These are phyloP conservation scores for Drosophila nr. perissopoda DNA, from an alignment of 2,888 invertebrate genomes.

Conservation along the genomic window DNA sequence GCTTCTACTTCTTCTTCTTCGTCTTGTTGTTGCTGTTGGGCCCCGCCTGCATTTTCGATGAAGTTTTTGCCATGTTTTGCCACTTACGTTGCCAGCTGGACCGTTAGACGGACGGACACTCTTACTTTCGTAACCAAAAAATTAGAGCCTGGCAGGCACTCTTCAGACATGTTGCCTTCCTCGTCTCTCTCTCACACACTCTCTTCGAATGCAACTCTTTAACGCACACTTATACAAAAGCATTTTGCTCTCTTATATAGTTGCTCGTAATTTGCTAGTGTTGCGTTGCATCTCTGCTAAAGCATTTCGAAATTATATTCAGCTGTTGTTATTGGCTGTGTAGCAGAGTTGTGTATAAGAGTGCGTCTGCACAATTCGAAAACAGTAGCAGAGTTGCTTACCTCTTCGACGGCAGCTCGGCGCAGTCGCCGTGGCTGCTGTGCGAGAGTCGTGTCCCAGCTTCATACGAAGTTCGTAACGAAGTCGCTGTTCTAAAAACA, in stretches of 20 bases:
- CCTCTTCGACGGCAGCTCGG: constrained; percentile 24
- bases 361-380: constrained; percentile 63
- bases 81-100: constrained; percentile 22
- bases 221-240: constrained; percentile 16
- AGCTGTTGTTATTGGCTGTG: constrained; percentile 41
- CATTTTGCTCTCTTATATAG: background rate
- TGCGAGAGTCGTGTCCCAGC: constrained; percentile 43
- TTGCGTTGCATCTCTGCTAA: constrained; percentile 35
- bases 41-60: constrained; percentile 52
- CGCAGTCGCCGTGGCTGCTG: constrained; percentile 54
- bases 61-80: constrained; percentile 60
- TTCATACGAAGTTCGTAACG: constrained; percentile 33
- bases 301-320: constrained; percentile 58
- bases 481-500: constrained; percentile 54
- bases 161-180: constrained; percentile 55
- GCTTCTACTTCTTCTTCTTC: background rate
- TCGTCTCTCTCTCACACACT: constrained; percentile 6
- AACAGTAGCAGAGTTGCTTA: constrained; percentile 41
- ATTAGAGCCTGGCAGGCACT: constrained; percentile 39
- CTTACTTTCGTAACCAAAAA: constrained; percentile 69
- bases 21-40: constrained; percentile 15
- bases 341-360: constrained; percentile 57
- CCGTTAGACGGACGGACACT: constrained; percentile 42
- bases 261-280: background rate
- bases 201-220: constrained; percentile 31